Percentiles rank a stretch among this genome's conserved stretches.
Conservation (phyloP, 2,888 invertebrate species). For the Parthenolecanium corni region DNA sequence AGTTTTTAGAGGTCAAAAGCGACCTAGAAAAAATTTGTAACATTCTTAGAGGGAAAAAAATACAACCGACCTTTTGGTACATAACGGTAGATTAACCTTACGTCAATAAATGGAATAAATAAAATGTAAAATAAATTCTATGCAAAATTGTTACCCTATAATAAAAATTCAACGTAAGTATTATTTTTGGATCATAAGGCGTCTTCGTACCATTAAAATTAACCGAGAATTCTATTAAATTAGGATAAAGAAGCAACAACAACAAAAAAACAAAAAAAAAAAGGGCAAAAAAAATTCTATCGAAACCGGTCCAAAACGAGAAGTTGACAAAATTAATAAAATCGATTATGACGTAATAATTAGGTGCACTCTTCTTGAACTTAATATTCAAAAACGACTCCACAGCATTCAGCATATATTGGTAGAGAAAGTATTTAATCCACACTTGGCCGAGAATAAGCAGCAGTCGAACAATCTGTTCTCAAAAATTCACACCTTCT, state of each 20-base stretch:
- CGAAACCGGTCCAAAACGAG: conserved; percentile 25
- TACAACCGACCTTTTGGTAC: too few species aligned
- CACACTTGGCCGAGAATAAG: neutral
- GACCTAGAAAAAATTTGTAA: too few species aligned
- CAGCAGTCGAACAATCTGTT: conserved; percentile 14
- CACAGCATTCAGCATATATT: conserved; percentile 18
- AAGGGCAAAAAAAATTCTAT: conserved; percentile 8
- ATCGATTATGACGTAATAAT: conserved; percentile 27
- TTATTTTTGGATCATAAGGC: too few species aligned
- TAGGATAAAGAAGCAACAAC: neutral
- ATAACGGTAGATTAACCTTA: too few species aligned
- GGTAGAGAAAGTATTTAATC: conserved; percentile 27
- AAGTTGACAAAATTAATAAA: conserved; percentile 28
- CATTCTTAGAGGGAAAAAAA: too few species aligned
- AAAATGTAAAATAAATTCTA: too few species aligned
- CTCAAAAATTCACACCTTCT: conserved; percentile 16
- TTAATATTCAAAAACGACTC: conserved; percentile 22
- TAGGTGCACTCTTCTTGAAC: conserved; percentile 27
- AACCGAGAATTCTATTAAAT: neutral
- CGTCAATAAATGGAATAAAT: too few species aligned
- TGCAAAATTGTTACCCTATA: too few species aligned
- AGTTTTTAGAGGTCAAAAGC: too few species aligned
- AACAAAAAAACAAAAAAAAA: neutral
- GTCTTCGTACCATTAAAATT: neutral
- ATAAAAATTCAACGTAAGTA: too few species aligned